Conservation (phyloP, 2,113 vertebrate genomes). For the Butorides virescens region DNA sequence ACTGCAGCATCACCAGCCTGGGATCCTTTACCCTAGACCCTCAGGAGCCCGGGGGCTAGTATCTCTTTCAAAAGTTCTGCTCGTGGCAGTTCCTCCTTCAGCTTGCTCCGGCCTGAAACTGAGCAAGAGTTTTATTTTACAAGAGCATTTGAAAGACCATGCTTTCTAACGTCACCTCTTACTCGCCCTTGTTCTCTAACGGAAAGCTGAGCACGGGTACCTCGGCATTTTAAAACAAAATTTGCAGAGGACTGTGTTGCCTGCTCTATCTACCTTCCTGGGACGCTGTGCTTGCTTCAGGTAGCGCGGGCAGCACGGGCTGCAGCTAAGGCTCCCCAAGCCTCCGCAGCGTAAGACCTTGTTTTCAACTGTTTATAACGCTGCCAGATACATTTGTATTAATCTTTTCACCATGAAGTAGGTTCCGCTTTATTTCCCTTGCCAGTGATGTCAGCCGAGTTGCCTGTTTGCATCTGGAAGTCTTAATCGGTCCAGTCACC, state of each 20-base stretch:
- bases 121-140: neutral
- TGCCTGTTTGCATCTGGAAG: constrained; percentile 44
- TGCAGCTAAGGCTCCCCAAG: neutral
- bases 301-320: neutral
- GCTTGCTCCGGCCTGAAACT: neutral
- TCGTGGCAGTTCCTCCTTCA: neutral
- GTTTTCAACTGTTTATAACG: neutral
- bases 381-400: neutral
- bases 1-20: neutral
- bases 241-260: neutral
- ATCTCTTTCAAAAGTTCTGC: neutral
- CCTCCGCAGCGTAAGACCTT: neutral
- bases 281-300: neutral
- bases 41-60: neutral
- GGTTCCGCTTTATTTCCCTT: neutral
- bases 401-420: neutral
- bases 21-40: neutral
- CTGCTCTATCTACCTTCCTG: neutral
- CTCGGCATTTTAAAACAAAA: neutral
- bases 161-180: neutral
- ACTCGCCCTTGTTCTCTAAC: neutral
- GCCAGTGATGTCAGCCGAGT: constrained; percentile 9
- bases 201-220: neutral
- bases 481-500: constrained; percentile 55
- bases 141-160: neutral